Evolutionary conservation across 1,140 invertebrate species (phyloP), one percentile per base, ranked within the genome.

Genomic region (Galleria mellonella): DNA sequence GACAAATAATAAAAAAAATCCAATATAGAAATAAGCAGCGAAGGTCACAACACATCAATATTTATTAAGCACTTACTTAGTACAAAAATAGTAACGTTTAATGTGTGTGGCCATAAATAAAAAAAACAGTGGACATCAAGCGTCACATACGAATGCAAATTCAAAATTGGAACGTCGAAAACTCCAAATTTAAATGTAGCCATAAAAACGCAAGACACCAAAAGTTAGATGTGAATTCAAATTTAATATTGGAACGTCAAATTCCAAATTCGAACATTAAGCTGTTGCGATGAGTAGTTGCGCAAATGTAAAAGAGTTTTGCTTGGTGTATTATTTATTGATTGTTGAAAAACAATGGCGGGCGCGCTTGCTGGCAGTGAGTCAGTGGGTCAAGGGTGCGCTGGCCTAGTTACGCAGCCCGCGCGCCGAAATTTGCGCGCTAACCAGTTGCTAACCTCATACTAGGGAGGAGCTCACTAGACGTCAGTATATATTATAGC

Each of bases 331-430:
- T 81, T 82, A 84, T 84, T 81, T 84, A 84, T 84, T 84, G 76
- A 84, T 84, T 79, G 81, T 83, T 78, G 68, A 74, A 79, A 79
- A 83, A 83, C 81, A 82, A 82, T 84, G 72, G 75, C 76, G 67
- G 60, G 64, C 66, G 40, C 29, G 65, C 59, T 57, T 56, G 67
- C 69, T 74, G 76, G 69, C 74, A 83, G 71, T 83, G 70, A 83
- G 78, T 73, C 78, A 83, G 78, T 83, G 67, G 68, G 81, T 83
- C 78, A 85, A 82, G 81, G 81, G 70, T 70, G 64, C 56, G 45
- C 55, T 64, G 78, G 56, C 78, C 81, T 75, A 84, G 62, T 77
- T 84, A 68, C 67, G 68, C 72, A 70, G 72, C 62, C 67, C 60
- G 66, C 57, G 73, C 70, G 72, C 74, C 77, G 66, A 83, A 84